Evolutionary conservation across 2,888 invertebrate species (phyloP), one percentile per base, ranked within the genome.

Genomic region (Chaetogeoica ovagalla): DNA sequence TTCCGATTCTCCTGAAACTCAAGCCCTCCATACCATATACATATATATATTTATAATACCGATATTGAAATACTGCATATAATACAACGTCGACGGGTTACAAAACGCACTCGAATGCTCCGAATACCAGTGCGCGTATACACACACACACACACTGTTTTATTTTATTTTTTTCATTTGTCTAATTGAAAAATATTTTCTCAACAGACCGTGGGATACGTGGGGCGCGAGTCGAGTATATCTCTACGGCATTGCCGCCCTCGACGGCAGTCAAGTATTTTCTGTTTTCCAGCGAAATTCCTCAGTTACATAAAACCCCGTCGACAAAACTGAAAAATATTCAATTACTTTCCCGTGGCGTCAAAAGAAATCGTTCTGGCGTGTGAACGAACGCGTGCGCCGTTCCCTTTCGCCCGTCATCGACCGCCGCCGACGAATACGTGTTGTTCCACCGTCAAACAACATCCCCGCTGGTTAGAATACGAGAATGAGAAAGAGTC

Each of bases 111-210:
- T 7, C 37, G 17, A 43, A 75, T 75, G 3, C 17, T 55, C 48
- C 21, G 9, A 17, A 52, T 74, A 52, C 30, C 73, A 21, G 30
- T 30, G 30, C 4, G 65, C 23, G 39, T 65, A 37, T 37, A 63
- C 1, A n/a, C n/a, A 37, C 23, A 55, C 55, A 37, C 17, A 63
- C 1, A n/a, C n/a, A 37, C 11, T 74, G 30, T 30, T 30, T 30
- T 30, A 30, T 30, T 30, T 2, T 30, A 30, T 63, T 74, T 63
- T 43, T 43, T 55, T 65, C 74, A 75, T 75, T 75, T 75, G 65
- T 75, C 55, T 75, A 75, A 75, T 75, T 75, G 74, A 75, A 75
- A 75, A 75, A 75, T 75, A 75, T 75, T 65, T 66, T 65, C 37
- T 74, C 21, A 37, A 19, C 8, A 13, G 55, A 39, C n/a, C n/a